Evolutionary conservation across 2,888 invertebrate species (phyloP).

Genomic region (Abscondita cerata): DNA sequence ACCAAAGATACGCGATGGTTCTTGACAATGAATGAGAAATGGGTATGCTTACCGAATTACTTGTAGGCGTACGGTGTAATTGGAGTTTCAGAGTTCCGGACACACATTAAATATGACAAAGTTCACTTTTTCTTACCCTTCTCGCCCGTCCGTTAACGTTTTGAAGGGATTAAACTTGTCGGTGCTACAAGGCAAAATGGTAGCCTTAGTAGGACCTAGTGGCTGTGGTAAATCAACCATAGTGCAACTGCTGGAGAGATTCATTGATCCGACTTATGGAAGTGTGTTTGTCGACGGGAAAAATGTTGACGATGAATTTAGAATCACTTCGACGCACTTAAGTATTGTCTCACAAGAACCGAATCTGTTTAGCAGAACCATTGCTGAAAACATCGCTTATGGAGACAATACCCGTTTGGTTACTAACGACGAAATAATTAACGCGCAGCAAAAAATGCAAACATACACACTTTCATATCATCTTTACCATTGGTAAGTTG

Average conservation of each 20-base stretch:
- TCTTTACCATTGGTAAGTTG: conserved; percentile 72
- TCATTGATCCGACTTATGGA: conserved; percentile 79
- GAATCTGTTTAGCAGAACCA: conserved; percentile 85
- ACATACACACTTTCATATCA: conserved; percentile 84
- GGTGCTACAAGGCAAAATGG: conserved; percentile 71
- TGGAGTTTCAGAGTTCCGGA: conserved; percentile 47
- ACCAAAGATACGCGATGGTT: conserved; percentile 63
- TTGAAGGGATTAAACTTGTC: conserved; percentile 70
- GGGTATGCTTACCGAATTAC: conserved; percentile 44
- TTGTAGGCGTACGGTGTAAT: not conserved
- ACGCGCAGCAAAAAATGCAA: conserved; percentile 79
- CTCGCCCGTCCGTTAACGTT: conserved; percentile 72
- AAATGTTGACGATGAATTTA: conserved; percentile 47
- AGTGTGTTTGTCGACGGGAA: conserved; percentile 58
- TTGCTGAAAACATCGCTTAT: conserved; percentile 90
- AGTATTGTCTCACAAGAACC: conserved; percentile 94
- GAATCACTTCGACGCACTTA: conserved; percentile 71
- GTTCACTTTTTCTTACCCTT: conserved; percentile 79
- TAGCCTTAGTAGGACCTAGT: conserved; percentile 81
- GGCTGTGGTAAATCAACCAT: conserved; percentile 92
- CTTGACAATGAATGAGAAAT: conserved; percentile 43
- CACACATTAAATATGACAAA: conserved; percentile 73
- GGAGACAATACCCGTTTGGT: conserved; percentile 79
- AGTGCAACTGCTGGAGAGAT: conserved; percentile 81
- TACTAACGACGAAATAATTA: conserved; percentile 74